Evolutionary conservation across 2,888 invertebrate genomes (phyloP).

Genomic region (Noctuana brunneofusca): DNA sequence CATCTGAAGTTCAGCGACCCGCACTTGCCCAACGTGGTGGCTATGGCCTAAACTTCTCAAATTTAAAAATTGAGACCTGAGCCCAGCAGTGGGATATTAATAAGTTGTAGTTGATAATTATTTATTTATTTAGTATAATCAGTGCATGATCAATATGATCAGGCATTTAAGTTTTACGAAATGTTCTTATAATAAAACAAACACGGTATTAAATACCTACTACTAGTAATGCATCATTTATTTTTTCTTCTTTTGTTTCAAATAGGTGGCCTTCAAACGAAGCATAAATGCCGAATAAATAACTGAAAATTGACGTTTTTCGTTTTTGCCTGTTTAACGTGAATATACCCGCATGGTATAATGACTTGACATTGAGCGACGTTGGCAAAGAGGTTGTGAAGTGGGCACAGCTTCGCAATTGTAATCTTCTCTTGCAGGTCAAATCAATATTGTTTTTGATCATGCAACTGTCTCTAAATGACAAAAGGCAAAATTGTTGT

Average conservation of each 20-base stretch:
- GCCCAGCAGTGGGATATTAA: too few species aligned
- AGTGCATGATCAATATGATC: too few species aligned
- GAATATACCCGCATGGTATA: slow-evolving; percentile 36
- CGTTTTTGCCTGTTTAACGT: slow-evolving; percentile 18
- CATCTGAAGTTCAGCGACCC: too few species aligned
- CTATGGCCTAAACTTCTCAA: too few species aligned
- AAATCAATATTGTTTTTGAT: slow-evolving; percentile 31
- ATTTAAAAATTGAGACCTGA: too few species aligned
- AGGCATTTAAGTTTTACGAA: too few species aligned
- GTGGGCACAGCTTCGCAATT: slow-evolving; percentile 18
- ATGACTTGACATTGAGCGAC: slow-evolving; percentile 34
- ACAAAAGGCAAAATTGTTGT: neutral
- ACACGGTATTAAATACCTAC: neutral
- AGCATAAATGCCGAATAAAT: slow-evolving; percentile 1
- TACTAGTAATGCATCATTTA: neutral
- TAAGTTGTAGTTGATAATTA: too few species aligned
- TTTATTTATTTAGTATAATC: too few species aligned
- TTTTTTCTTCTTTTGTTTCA: neutral
- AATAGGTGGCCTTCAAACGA: neutral
- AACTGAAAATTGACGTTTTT: slow-evolving; percentile 1
- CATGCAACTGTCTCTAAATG: slow-evolving; percentile 20
- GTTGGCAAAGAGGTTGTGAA: slow-evolving; percentile 15
- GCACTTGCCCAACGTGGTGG: too few species aligned
- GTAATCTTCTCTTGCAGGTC: slow-evolving; percentile 30
- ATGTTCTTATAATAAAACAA: too few species aligned